Evolutionary conservation across 2,888 invertebrate species (phyloP), one percentile per base, ranked within the genome.

Genomic region (Drosophila ezoana): DNA sequence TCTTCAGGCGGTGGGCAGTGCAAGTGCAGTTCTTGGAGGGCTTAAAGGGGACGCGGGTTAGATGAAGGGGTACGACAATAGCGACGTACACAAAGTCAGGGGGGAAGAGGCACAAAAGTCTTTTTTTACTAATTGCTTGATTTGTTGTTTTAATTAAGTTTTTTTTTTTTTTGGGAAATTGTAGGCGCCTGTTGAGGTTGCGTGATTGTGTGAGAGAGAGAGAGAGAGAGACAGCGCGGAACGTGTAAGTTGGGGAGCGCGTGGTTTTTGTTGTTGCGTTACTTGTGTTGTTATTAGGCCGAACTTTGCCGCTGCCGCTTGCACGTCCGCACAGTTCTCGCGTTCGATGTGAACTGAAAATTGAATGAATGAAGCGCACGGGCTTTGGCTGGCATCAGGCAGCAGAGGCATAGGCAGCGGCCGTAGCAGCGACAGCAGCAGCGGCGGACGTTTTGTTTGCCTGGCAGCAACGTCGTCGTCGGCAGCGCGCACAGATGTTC

Each of bases 271-370:
- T 58, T 64, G 60, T 47, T 63, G 58, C 47, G 71, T 66, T 65
- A 62, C 60, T 77, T 75, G 38, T 48, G 41, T 76, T 72, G 38
- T 76, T 72, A 64, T 47, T 72, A 64, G 69, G 64, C 74, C 69
- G 78, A 78, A 76, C 78, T 78, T 60, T 58, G 78, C 59, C 73
- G 45, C 75, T 77, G 67, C 72, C 77, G 58, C 69, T 67, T 45
- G 81, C 90, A 91, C 91, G 91, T 90, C 91, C 89, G 89, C 89
- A 90, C 91, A 86, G 90, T 90, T 90, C 91, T 91, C 91, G 91
- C 91, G 91, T 91, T 91, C 91, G 83, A 89, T 87, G 80, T 88
- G 90, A 91, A 91, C 90, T 91, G 88, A 91, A 90, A 90, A 87
- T 86, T 84, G 86, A 68, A 81, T 77, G 78, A 78, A 83, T 77